A percentile compares a stretch with the other conserved stretches of the same genome.
These are phyloP conservation scores for Colletes collaris DNA, from an alignment of 2,888 invertebrate species.

Conservation along the genomic window DNA sequence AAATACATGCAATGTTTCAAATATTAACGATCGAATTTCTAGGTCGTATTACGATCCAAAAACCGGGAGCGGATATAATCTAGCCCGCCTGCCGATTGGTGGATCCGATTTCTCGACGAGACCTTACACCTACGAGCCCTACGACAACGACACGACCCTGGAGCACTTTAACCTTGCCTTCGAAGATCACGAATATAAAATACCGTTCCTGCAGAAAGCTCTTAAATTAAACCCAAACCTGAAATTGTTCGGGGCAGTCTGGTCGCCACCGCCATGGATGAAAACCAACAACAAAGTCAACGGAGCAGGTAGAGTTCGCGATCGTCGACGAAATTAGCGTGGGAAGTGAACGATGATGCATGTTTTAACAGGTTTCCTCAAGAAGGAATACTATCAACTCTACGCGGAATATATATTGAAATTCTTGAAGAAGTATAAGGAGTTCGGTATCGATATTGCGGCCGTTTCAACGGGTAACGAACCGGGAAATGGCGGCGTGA, in stretches of 20 bases:
- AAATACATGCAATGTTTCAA: neutral
- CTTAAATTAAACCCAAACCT: conserved; percentile 82
- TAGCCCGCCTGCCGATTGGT: conserved; percentile 92
- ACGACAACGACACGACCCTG: conserved; percentile 86
- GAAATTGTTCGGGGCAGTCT: conserved; percentile 85
- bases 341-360: neutral
- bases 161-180: conserved; percentile 86
- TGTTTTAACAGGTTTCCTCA: conserved; percentile 76
- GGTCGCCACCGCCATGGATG: conserved; percentile 90
- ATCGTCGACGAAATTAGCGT: too few species aligned
- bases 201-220: conserved; percentile 85
- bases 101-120: conserved; percentile 94
- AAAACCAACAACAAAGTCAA: conserved; percentile 85
- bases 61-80: conserved; percentile 91
- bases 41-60: conserved; percentile 89
- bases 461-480: conserved; percentile 95
- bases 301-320: conserved; percentile 19
- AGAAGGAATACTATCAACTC: conserved; percentile 87
- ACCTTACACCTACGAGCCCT: conserved; percentile 91
- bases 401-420: conserved; percentile 93
- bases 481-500: conserved; percentile 88
- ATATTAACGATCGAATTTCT: conserved; percentile 63
- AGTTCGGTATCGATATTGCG: conserved; percentile 89
- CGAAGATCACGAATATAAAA: conserved; percentile 89
- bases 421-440: conserved; percentile 90